These are phyloP conservation scores for Polyergus mexicanus DNA, from an alignment of 1,140 invertebrate species.

Conservation along the genomic window DNA sequence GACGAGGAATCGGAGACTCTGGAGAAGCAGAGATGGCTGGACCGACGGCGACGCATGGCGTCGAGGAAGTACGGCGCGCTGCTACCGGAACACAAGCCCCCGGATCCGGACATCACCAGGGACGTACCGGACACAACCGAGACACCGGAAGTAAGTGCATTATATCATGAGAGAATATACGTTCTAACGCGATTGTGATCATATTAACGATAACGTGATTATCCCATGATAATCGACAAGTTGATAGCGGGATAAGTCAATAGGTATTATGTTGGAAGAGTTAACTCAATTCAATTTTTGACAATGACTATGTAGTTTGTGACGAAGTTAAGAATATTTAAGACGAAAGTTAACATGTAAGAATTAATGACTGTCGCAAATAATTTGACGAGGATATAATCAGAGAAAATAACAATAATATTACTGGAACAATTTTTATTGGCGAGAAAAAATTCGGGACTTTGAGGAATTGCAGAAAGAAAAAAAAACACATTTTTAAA, in stretches of 20 bases:
- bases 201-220: neutral
- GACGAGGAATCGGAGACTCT: slow-evolving; percentile 91
- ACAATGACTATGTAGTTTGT: neutral
- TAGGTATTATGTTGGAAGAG: no score
- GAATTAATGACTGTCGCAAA: no score
- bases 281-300: neutral
- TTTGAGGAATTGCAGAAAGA: neutral
- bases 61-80: slow-evolving; percentile 90
- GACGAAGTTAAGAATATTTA: no score
- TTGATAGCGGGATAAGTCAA: neutral
- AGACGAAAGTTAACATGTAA: no score
- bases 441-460: neutral
- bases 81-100: slow-evolving; percentile 87
- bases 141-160: slow-evolving; percentile 80
- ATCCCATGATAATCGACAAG: slow-evolving; percentile 7
- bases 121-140: slow-evolving; percentile 85
- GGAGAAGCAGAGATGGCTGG: slow-evolving; percentile 91
- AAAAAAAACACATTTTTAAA: slow-evolving; percentile 27
- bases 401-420: neutral
- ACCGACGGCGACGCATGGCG: slow-evolving; percentile 91
- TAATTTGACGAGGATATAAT: neutral
- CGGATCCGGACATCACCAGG: slow-evolving; percentile 88
- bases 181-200: neutral
- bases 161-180: neutral
- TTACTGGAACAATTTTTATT: neutral